Percentiles rank a stretch among this genome's conserved stretches.
Conservation (phyloP, 2,888 invertebrate genomes). For the Noctuana brunneofusca region DNA sequence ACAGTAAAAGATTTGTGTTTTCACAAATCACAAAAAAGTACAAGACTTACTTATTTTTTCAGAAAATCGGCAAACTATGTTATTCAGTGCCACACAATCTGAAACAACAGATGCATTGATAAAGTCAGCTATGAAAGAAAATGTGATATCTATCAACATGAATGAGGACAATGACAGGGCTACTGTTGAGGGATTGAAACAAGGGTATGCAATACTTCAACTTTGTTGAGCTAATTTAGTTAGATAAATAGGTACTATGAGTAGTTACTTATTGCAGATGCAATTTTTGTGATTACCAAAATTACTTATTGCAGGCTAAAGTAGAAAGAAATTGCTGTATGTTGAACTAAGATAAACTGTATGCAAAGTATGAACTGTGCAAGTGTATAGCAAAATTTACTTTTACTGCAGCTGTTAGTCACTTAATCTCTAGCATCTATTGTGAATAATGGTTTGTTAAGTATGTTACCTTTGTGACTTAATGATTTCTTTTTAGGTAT, state of each 20-base stretch:
- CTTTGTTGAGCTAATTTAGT: too few species aligned
- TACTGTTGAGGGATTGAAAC: slow-evolving; percentile 91
- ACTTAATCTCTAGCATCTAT: background rate
- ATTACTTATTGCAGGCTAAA: too few species aligned
- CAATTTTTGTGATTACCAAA: too few species aligned
- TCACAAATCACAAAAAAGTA: background rate
- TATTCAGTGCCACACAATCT: slow-evolving; percentile 98
- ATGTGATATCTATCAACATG: slow-evolving; percentile 94
- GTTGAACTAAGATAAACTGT: too few species aligned
- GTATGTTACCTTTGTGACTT: background rate
- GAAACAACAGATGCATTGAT: slow-evolving; percentile 94
- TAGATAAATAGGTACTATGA: too few species aligned
- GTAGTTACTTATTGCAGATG: too few species aligned
- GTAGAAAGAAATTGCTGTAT: too few species aligned
- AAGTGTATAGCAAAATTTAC: too few species aligned
- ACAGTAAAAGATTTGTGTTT: background rate
- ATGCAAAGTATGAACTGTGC: too few species aligned
- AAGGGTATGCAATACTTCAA: slow-evolving; percentile 81
- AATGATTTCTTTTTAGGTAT: slow-evolving; percentile 82
- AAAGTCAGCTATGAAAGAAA: slow-evolving; percentile 93
- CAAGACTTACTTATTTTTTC: slow-evolving; percentile 47
- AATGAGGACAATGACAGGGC: slow-evolving; percentile 92
- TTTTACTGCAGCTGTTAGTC: background rate
- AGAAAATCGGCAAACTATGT: slow-evolving; percentile 97
- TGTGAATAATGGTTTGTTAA: background rate